These are phyloP conservation scores for Cervus canadensis DNA, from an alignment of 2,113 vertebrate genomes.

Conservation along the genomic window DNA sequence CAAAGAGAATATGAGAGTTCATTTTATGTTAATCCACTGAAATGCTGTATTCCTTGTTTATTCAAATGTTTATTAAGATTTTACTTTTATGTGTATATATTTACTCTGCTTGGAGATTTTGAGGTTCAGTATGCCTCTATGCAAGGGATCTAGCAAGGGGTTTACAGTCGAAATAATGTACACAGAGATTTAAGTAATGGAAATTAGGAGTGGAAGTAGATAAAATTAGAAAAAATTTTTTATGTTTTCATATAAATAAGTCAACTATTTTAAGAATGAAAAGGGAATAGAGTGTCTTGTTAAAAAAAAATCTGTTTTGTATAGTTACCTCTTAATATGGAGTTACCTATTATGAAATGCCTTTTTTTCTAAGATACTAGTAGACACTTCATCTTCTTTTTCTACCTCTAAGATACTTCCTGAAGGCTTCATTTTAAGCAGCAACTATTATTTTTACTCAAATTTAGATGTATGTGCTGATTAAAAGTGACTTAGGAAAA, in stretches of 20 bases:
- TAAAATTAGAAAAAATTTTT: background rate
- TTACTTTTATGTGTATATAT: background rate
- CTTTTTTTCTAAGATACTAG: background rate
- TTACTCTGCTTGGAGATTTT: background rate
- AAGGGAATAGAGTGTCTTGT: background rate
- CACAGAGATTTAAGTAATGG: slow-evolving; percentile 3
- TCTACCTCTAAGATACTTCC: background rate
- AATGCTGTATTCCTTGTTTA: background rate
- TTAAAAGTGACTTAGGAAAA: slow-evolving; percentile 2
- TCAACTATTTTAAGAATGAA: background rate
- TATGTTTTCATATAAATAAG: background rate
- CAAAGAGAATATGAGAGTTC: background rate
- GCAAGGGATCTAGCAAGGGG: background rate
- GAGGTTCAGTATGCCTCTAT: background rate
- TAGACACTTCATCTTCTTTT: background rate
- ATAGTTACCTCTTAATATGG: background rate
- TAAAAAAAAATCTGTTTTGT: background rate
- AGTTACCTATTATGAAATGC: background rate
- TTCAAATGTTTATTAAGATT: slow-evolving; percentile 6
- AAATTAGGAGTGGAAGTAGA: background rate
- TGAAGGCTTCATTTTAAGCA: slow-evolving; percentile 21
- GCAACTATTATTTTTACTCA: background rate
- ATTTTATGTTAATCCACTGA: background rate
- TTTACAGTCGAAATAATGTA: background rate
- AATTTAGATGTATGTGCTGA: background rate